Conservation (phyloP, 2,797 vertebrate genomes). For the Anableps anableps region DNA sequence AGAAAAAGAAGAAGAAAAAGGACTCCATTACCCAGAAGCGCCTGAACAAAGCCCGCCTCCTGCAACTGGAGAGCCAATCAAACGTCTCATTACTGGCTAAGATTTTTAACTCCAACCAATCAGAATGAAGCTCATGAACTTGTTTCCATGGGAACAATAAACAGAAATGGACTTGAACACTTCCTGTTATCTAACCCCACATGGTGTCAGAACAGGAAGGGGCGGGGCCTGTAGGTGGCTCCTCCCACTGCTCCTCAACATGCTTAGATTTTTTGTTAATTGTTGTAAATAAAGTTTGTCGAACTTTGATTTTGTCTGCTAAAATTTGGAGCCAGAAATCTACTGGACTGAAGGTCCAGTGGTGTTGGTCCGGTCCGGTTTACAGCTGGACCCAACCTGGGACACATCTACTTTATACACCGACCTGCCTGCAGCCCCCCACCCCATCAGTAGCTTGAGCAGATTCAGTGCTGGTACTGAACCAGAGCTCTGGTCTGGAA, state of each 20-base stretch:
- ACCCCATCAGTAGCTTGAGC: neutral
- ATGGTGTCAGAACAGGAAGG: neutral
- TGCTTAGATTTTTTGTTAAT: neutral
- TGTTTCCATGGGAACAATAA: neutral
- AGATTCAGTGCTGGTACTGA: too few species aligned
- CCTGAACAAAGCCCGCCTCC: slow-evolving; percentile 68
- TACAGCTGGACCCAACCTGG: neutral
- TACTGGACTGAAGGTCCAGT: neutral
- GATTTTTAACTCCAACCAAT: slow-evolving; percentile 83
- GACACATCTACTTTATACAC: neutral
- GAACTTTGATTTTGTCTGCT: neutral
- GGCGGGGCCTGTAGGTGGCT: neutral
- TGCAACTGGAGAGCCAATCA: slow-evolving; percentile 75
- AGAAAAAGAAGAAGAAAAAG: slow-evolving; percentile 52
- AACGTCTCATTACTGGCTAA: slow-evolving; percentile 84
- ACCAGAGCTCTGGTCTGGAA: too few species aligned
- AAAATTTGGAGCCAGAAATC: neutral
- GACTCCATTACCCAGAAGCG: slow-evolving; percentile 66
- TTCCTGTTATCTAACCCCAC: neutral
- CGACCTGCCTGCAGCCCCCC: neutral
- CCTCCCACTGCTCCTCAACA: neutral
- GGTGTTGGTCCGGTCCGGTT: neutral
- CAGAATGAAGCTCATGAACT: slow-evolving; percentile 19
- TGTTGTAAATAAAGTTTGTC: slow-evolving; percentile 2
- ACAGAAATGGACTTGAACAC: too few species aligned